A percentile compares a stretch with the other conserved stretches of the same genome.
Conservation (phyloP, 2,888 invertebrate species). For the Penaeus monodon region DNA sequence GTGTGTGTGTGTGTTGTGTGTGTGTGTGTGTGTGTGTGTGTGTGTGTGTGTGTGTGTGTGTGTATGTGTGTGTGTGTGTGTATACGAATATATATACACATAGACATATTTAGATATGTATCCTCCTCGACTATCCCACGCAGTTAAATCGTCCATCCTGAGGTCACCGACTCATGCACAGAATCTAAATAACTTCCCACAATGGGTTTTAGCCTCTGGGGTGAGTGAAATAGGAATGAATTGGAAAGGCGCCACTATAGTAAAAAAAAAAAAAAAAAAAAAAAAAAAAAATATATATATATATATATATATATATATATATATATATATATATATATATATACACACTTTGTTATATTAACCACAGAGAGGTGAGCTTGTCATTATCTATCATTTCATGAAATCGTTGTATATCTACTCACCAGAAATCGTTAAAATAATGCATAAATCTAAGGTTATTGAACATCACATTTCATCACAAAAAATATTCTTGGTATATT, state of each 20-base stretch:
- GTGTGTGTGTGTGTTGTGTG: neutral
- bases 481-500: no score
- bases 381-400: neutral
- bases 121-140: neutral
- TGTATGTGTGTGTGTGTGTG: neutral
- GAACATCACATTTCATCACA: no score
- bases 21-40: neutral
- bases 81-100: neutral
- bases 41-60: neutral
- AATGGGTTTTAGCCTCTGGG: no score
- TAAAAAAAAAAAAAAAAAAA: no score
- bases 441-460: no score
- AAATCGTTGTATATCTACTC: neutral
- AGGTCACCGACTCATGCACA: no score
- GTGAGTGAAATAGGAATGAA: no score
- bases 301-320: neutral
- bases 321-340: slow-evolving; percentile 7
- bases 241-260: no score
- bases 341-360: neutral
- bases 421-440: neutral
- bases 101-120: neutral
- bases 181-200: no score
- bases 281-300: neutral
- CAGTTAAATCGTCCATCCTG: no score
- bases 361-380: no score